Conservation (phyloP, 2,888 invertebrate genomes). For the Ectemnius lituratus region DNA sequence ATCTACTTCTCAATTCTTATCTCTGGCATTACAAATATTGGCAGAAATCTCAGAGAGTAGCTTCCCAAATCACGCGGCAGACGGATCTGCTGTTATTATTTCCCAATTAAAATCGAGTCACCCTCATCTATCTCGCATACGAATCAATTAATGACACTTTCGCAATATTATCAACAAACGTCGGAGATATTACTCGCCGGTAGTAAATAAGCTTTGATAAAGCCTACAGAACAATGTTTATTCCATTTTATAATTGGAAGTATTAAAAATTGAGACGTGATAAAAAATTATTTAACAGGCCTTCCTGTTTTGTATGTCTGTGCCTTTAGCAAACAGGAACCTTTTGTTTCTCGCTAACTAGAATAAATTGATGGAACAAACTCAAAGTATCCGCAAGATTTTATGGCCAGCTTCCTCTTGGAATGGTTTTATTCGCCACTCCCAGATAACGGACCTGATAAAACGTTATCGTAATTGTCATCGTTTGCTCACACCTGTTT, state of each 20-base stretch:
- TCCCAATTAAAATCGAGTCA: neutral
- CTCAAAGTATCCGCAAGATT: constrained; percentile 8
- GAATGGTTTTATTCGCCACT: neutral
- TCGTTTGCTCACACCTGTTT: constrained; percentile 37
- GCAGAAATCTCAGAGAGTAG: neutral
- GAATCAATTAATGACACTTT: too few species aligned
- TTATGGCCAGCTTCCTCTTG: neutral
- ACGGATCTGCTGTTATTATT: neutral
- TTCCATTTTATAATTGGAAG: too few species aligned
- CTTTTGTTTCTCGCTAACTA: neutral
- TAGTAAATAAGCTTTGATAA: too few species aligned
- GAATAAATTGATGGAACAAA: constrained; percentile 4
- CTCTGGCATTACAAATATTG: neutral
- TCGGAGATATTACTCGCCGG: too few species aligned
- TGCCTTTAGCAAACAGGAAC: too few species aligned
- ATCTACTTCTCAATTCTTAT: neutral
- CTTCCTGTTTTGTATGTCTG: too few species aligned
- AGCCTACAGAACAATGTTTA: too few species aligned
- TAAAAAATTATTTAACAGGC: too few species aligned
- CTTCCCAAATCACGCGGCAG: too few species aligned
- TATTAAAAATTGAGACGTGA: too few species aligned
- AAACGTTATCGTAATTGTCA: constrained; percentile 43
- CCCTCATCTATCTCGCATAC: neutral
- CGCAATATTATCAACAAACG: too few species aligned
- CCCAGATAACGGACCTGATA: constrained; percentile 42